Evolutionary conservation across 2,797 vertebrate species (phyloP).

Genomic region (Meriones psammophilus): DNA sequence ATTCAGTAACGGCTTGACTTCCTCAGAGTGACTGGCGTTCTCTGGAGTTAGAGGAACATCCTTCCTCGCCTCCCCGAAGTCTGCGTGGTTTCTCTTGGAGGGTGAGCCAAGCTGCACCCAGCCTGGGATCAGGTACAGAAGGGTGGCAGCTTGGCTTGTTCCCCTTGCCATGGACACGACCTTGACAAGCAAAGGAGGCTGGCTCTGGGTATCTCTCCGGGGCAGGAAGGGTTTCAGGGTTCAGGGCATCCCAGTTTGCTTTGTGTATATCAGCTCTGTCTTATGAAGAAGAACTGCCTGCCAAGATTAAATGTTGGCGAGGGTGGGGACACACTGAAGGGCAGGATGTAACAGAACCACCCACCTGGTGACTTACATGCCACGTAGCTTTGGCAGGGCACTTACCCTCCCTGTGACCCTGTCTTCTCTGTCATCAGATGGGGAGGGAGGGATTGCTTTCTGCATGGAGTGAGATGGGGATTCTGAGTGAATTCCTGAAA

Average conservation of each 20-base stretch:
- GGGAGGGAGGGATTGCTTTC: neutral
- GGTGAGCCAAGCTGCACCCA: neutral
- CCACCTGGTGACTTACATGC: neutral
- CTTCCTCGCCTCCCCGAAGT: neutral
- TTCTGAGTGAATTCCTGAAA: conserved; percentile 14
- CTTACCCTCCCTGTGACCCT: neutral
- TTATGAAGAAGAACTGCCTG: neutral
- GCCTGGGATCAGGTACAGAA: neutral
- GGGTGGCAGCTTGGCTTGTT: neutral
- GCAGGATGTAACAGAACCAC: neutral
- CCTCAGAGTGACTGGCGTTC: neutral
- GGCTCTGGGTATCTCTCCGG: neutral
- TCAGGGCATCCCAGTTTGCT: neutral
- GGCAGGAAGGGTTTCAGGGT: neutral
- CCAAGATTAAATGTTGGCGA: neutral
- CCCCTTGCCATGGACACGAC: neutral
- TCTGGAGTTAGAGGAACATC: neutral
- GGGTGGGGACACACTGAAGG: neutral
- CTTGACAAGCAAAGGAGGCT: neutral
- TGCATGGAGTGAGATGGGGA: neutral
- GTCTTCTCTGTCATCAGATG: neutral
- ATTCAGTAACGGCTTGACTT: neutral
- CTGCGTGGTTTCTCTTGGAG: neutral
- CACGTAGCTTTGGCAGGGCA: neutral
- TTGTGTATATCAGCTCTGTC: neutral